Conservation (phyloP, 2,113 vertebrate species). For the Gallinago jamesoni region DNA sequence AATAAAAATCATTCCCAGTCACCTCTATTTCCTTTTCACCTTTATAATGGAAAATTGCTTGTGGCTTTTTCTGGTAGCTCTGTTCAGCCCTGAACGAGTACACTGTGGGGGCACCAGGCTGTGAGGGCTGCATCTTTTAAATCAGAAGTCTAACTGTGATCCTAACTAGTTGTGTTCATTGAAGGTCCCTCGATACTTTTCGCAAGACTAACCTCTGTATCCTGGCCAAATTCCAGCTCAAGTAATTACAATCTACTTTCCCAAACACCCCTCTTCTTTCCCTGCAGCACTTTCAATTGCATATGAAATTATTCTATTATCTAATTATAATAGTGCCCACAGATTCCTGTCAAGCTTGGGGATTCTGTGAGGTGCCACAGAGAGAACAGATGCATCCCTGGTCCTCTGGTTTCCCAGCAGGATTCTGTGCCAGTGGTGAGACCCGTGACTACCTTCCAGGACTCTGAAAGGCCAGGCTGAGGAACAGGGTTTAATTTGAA, state of each 20-base stretch:
- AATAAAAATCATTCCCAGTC: background rate
- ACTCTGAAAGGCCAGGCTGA: background rate
- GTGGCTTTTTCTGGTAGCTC: conserved; percentile 21
- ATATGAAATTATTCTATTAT: conserved; percentile 57
- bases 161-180: background rate
- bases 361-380: background rate
- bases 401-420: background rate
- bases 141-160: background rate
- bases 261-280: conserved; percentile 9
- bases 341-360: background rate
- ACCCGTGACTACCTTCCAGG: background rate
- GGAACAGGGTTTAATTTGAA: background rate
- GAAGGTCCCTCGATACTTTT: background rate
- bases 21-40: background rate
- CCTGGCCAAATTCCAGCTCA: conserved; percentile 68
- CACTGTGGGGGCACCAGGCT: conserved; percentile 14
- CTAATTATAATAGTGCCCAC: conserved; percentile 46
- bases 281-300: conserved; percentile 52
- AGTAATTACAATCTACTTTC: conserved; percentile 58
- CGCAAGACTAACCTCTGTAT: background rate
- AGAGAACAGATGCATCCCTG: background rate
- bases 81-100: background rate
- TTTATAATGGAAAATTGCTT: background rate
- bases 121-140: background rate
- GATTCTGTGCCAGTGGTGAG: accelerated